Conservation (phyloP, 2,888 invertebrate species). For the Pristionchus exspectatus region DNA sequence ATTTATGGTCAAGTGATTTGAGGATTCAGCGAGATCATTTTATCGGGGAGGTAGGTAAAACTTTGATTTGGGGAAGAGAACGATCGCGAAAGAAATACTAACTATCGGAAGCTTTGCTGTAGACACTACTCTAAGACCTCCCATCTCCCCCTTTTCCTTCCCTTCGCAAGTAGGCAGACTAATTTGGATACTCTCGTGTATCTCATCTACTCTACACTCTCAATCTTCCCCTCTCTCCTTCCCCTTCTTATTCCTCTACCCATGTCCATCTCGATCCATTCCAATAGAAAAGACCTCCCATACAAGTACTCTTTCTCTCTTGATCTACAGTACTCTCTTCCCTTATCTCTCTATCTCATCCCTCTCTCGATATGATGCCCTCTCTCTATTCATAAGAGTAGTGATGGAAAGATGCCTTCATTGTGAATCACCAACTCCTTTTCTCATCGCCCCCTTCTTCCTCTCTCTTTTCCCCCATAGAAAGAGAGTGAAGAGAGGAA, state of each 20-base stretch:
- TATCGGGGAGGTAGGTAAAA: background rate
- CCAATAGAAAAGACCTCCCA: background rate
- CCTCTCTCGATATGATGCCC: background rate
- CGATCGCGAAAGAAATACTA: background rate
- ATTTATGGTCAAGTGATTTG: conserved; percentile 7
- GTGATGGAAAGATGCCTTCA: conserved; percentile 31
- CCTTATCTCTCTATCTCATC: background rate
- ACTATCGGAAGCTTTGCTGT: background rate
- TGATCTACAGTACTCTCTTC: background rate
- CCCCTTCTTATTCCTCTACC: background rate
- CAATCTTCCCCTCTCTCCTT: conserved; percentile 14
- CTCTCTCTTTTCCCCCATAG: conserved; percentile 32
- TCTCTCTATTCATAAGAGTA: conserved; percentile 22
- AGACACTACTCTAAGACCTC: background rate
- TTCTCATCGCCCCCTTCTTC: conserved; percentile 14
- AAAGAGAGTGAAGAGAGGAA: conserved; percentile 13
- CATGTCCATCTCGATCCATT: background rate
- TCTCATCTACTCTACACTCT: conserved; percentile 2
- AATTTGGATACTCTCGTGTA: conserved; percentile 13
- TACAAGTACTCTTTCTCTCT: background rate
- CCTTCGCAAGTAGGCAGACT: background rate
- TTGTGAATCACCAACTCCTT: conserved; percentile 22
- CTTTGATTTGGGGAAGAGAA: too few relatives aligned
- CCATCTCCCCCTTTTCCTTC: background rate
- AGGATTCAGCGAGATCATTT: background rate